Evolutionary conservation across 2,888 invertebrate genomes (phyloP).

Genomic region (Tetranychus piercei): DNA sequence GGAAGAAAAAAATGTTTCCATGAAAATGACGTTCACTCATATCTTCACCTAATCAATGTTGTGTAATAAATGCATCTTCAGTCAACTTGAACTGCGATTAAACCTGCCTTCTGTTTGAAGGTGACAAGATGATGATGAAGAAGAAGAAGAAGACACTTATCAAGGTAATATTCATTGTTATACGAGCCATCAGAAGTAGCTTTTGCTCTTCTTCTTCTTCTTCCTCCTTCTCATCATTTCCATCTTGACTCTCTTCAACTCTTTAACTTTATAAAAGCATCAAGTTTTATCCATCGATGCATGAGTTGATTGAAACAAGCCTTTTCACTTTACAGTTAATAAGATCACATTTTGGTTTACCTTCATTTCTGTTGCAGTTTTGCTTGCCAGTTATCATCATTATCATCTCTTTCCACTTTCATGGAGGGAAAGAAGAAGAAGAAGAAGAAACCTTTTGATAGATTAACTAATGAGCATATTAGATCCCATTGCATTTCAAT

Average conservation of each 20-base stretch:
- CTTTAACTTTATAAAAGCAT: not conserved
- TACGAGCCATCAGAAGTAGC: not conserved
- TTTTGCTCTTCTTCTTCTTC: not conserved
- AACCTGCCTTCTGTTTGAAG: not conserved
- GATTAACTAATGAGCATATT: no score
- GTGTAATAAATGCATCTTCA: no score
- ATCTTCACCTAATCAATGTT: no score
- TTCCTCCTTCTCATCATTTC: slow-evolving; percentile 3
- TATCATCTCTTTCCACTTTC: not conserved
- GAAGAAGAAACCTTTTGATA: no score
- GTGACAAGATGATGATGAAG: not conserved
- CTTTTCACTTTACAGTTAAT: not conserved
- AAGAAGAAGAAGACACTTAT: not conserved
- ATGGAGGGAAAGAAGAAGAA: no score
- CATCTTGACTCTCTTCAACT: not conserved
- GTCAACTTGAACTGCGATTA: no score
- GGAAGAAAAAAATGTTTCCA: no score
- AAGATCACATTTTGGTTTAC: not conserved
- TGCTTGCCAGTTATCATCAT: not conserved
- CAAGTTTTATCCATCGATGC: not conserved
- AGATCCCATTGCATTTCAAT: no score
- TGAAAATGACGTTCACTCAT: no score
- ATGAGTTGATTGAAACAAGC: not conserved
- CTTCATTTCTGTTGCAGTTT: not conserved
- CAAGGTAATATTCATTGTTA: slow-evolving; percentile 5